Base-by-base conservation (phyloP, 2,797 vertebrate species). In the Falco biarmicus region DNA sequence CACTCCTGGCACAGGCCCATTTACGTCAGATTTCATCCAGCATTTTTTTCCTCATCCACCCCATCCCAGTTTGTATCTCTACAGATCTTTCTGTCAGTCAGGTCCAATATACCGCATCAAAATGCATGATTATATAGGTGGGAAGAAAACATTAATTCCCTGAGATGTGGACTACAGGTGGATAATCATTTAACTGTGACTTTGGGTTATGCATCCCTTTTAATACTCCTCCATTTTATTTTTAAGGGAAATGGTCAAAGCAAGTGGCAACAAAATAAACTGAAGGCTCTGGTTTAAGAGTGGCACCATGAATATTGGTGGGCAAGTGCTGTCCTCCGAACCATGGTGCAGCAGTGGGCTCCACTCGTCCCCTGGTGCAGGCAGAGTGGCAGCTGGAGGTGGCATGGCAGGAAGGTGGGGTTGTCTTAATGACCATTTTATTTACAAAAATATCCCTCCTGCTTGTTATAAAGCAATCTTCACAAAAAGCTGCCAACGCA, bases 301-400 rank as follows among this genome's bases (percentile, higher is more conserved):
- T 5, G 34, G 13, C 34, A 16, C 28, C 1, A 1, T 6, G 9
- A 29, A 21, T 24, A 20, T n/a, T 5, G 8, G 63, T 57, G 53
- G 11, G 19, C 73, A 45, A 11, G 10, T 11, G 74, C 32, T 5
- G 4, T 54, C 37, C 32, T 22, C 54, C 0, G 3, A 74, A 31
- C 60, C 1, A 0, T 8, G 34, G 32, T 37, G 37, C 66, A 0
- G 17, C 31, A 4, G 22, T 11, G 51, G 31, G 50, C 60, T 39
- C 60, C 1, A 0, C n/a, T 59, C 13, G 15, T n/a, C 60, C 64
- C 48, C 59, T 50, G 66, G 5, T 0, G 0, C 18, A 14, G 32
- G 15, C 1, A 0, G 57, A 54, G 20, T 3, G 39, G 47, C 66
- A 69, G 70, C 34, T 61, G 66, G 45, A 61, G 26, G 57, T 56